Conservation (phyloP, 2,113 vertebrate species). For the Phainopepla nitens region DNA sequence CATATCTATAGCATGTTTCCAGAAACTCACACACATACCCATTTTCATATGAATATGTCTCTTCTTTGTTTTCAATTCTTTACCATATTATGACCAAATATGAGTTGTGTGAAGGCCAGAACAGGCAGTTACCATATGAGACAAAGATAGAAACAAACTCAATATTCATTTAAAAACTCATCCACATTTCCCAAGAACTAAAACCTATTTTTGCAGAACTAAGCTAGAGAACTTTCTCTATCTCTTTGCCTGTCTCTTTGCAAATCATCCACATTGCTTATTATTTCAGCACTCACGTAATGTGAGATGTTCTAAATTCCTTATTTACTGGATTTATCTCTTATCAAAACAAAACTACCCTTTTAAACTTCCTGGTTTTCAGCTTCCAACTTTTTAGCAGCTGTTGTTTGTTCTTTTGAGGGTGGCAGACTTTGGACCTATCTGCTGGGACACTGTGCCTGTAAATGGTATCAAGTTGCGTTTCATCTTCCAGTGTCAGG, state of each 20-base stretch:
- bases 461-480: neutral
- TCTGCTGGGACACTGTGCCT: neutral
- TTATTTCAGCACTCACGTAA: neutral
- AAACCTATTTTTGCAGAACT: neutral
- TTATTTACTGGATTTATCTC: neutral
- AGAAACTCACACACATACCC: neutral
- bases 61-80: neutral
- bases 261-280: neutral
- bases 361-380: neutral
- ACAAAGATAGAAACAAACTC: neutral
- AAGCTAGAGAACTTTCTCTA: neutral
- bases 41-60: fast-evolving
- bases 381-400: neutral
- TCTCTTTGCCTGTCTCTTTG: neutral
- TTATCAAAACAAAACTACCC: neutral
- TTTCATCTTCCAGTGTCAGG: neutral
- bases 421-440: neutral
- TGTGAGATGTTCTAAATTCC: neutral
- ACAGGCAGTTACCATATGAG: neutral
- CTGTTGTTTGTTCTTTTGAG: neutral
- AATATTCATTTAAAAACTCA: neutral
- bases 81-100: neutral
- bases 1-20: neutral
- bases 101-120: neutral
- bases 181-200: neutral